A percentile compares a stretch with the other conserved stretches of the same genome.
Evolutionary conservation across 2,888 invertebrate species (phyloP).

Genomic region (Muschampia plurimacula): DNA sequence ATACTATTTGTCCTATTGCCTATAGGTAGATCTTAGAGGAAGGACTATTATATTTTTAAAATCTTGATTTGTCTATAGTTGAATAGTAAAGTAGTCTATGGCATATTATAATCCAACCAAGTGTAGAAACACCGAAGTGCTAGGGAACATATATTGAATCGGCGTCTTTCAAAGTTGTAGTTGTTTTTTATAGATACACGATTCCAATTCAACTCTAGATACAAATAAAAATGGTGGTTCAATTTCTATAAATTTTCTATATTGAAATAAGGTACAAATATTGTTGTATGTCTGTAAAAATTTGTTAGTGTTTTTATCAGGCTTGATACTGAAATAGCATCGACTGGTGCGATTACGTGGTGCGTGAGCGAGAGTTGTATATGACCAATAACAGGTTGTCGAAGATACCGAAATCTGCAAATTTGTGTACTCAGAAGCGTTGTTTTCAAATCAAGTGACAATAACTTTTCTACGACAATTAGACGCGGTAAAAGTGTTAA

Average conservation of each 20-base stretch:
- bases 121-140: constrained; percentile 44
- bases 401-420: constrained; percentile 80
- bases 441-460: constrained; percentile 33
- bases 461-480: constrained; percentile 14
- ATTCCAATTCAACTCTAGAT: constrained; percentile 71
- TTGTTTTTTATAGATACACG: constrained; percentile 59
- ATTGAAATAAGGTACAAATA: constrained; percentile 59
- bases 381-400: constrained; percentile 85
- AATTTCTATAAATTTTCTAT: constrained; percentile 70
- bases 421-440: constrained; percentile 59
- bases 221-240: constrained; percentile 85
- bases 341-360: constrained; percentile 68
- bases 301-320: constrained; percentile 56
- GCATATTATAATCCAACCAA: constrained; percentile 53
- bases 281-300: constrained; percentile 52
- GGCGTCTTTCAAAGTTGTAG: constrained; percentile 40
- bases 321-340: constrained; percentile 54
- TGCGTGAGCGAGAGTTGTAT: constrained; percentile 72
- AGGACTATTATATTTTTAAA: too few relatives aligned
- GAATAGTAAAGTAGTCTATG: constrained; percentile 51
- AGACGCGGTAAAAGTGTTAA: constrained; percentile 18
- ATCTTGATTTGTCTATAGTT: constrained; percentile 24
- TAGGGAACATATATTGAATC: background rate
- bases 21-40: too few relatives aligned
- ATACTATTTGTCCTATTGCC: too few relatives aligned